Conservation (phyloP, 2,888 invertebrate species). For the Rhodophaea formosa region DNA sequence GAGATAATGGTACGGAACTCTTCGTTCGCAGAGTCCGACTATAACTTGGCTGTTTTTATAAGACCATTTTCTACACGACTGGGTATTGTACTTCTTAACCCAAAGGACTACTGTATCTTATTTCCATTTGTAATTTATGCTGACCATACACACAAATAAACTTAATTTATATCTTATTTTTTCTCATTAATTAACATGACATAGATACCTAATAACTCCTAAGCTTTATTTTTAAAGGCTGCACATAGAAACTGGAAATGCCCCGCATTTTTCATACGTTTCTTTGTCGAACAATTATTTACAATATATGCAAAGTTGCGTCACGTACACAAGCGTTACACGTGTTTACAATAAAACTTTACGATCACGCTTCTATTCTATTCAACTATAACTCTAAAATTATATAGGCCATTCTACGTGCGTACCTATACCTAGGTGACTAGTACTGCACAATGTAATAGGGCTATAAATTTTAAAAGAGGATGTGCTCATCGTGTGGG, state of each 20-base stretch:
- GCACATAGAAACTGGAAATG: not conserved
- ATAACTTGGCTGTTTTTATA: no score
- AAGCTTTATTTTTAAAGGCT: not conserved
- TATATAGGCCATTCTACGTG: conserved; percentile 68
- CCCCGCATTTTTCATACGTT: conserved; percentile 21
- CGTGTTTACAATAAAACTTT: conserved; percentile 75
- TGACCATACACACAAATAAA: not conserved
- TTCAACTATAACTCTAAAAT: conserved; percentile 66
- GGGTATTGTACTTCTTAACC: no score
- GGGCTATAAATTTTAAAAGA: conserved; percentile 20
- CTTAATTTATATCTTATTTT: not conserved
- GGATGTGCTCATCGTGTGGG: conserved; percentile 28
- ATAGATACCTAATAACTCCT: not conserved
- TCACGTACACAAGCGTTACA: conserved; percentile 56
- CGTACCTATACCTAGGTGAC: conserved; percentile 40
- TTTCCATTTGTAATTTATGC: not conserved
- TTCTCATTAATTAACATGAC: not conserved
- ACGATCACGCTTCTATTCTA: conserved; percentile 66
- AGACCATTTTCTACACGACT: no score
- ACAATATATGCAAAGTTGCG: conserved; percentile 44
- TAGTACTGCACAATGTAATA: conserved; percentile 30
- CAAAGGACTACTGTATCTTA: no score
- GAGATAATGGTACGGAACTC: no score
- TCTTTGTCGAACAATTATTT: conserved; percentile 32
- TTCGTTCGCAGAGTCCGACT: no score